Base-by-base conservation (phyloP, 2,888 invertebrate species). In the Melanargia galathea region DNA sequence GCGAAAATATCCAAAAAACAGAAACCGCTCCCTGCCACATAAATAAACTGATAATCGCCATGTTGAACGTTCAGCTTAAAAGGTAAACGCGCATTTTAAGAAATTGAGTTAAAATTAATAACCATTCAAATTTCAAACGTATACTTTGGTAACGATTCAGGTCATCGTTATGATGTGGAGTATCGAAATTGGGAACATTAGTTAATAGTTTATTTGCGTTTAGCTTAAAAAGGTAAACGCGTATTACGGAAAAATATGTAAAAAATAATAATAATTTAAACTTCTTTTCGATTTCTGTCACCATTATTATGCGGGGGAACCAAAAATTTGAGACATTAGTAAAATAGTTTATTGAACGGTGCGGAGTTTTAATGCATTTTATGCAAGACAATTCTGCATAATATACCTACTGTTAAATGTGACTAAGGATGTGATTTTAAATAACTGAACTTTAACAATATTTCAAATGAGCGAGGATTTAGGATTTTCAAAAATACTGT, bases 1-100 rank as follows among this genome's bases (percentile, higher is more conserved):
- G 43, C 57, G 48, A 30, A 26, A 30, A 30, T 30, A 30, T 30
- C 26, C 59, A 22, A 48, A 49, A 45, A 55, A 58, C 51, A 48
- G 18, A 43, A 59, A 49, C 43, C 46, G 55, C 45, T 49, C 45
- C 10, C 43, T 59, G 64, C 49, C 66, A 56, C 58, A 64, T 64
- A 64, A 66, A 66, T 55, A 66, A 56, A 22, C 30, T 35, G 54
- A 49, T 66, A 66, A 66, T 62, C 35, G 30, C 52, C 56, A 56
- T 51, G 52, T 46, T 52, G 33, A 51, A 48, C 38, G 35, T 35
- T 45, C 3, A 35, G 20, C 16, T 22, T 55, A 22, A 55, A 55
- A 55, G 55, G 26, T 55, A 16, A 22, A 40, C n/a, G 55, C 16
- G 40, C 26, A 26, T 55, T 38, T 11, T 10, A 2, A 22, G 13